These are phyloP conservation scores for Drosophila triauraria DNA, from an alignment of 1,140 invertebrate genomes.

Conservation along the genomic window DNA sequence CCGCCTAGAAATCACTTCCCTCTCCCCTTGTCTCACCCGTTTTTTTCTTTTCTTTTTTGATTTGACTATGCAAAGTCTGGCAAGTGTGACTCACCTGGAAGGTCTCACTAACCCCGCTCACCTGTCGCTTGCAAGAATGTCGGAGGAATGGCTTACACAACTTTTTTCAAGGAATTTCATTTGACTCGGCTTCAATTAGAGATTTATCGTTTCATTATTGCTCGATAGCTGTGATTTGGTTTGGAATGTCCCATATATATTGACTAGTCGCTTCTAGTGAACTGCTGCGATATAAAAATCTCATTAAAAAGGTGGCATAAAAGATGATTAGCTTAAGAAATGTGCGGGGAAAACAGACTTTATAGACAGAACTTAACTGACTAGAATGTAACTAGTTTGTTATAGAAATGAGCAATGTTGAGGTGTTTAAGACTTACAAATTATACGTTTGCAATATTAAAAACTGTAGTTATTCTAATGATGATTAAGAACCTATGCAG, in stretches of 20 bases:
- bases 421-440: not conserved
- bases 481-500: not conserved
- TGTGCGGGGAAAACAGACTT: slow-evolving; percentile 10
- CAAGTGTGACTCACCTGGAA: slow-evolving; percentile 28
- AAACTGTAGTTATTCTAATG: not conserved
- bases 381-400: slow-evolving; percentile 18
- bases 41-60: not conserved
- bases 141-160: slow-evolving; percentile 43
- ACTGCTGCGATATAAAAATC: not conserved
- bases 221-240: slow-evolving; percentile 22
- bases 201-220: slow-evolving; percentile 36
- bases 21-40: slow-evolving; percentile 18
- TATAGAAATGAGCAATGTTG: slow-evolving; percentile 2
- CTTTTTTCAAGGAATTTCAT: slow-evolving; percentile 33
- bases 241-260: slow-evolving; percentile 12
- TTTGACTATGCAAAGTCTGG: slow-evolving; percentile 42
- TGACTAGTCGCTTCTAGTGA: slow-evolving; percentile 14
- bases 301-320: slow-evolving; percentile 13
- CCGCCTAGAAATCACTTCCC: slow-evolving; percentile 16
- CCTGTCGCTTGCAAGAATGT: slow-evolving; percentile 20
- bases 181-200: slow-evolving; percentile 23
- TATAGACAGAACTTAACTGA: slow-evolving; percentile 2
- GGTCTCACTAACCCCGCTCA: slow-evolving; percentile 19
- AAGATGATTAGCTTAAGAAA: slow-evolving; percentile 4
- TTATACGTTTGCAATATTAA: not conserved